These are phyloP conservation scores for Ciconia boyciana DNA, from an alignment of 2,113 vertebrate species.

Conservation along the genomic window DNA sequence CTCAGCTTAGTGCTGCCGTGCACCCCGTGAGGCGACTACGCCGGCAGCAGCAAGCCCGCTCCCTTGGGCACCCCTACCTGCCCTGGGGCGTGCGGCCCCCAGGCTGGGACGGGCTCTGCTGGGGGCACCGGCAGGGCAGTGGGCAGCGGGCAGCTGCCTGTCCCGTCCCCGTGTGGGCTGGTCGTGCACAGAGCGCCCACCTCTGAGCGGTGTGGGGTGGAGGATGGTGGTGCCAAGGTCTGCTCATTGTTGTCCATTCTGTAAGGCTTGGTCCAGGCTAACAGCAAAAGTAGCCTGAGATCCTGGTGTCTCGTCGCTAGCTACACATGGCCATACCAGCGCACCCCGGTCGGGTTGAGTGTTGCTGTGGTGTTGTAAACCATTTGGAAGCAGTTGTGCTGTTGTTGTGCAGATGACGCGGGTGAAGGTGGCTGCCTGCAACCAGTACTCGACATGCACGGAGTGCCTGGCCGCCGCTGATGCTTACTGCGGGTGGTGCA, in stretches of 20 bases:
- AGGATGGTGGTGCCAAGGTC: fast-evolving
- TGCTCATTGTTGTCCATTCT: fast-evolving
- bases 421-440: slow-evolving; percentile 88
- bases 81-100: fast-evolving
- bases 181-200: background rate
- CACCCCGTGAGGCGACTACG: fast-evolving
- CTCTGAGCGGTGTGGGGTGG: background rate
- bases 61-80: background rate
- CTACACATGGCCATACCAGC: fast-evolving
- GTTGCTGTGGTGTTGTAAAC: background rate
- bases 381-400: background rate
- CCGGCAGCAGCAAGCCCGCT: fast-evolving
- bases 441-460: slow-evolving; percentile 78
- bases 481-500: slow-evolving; percentile 94
- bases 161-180: fast-evolving
- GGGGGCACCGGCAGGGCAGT: background rate
- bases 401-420: slow-evolving; percentile 80
- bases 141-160: background rate
- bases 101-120: background rate
- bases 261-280: background rate
- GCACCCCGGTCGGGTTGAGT: fast-evolving
- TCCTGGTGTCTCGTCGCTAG: fast-evolving
- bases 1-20: background rate
- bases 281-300: fast-evolving
- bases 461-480: slow-evolving; percentile 86